Evolutionary conservation across 2,797 vertebrate species (phyloP).

Genomic region (Galaxias olidus): DNA sequence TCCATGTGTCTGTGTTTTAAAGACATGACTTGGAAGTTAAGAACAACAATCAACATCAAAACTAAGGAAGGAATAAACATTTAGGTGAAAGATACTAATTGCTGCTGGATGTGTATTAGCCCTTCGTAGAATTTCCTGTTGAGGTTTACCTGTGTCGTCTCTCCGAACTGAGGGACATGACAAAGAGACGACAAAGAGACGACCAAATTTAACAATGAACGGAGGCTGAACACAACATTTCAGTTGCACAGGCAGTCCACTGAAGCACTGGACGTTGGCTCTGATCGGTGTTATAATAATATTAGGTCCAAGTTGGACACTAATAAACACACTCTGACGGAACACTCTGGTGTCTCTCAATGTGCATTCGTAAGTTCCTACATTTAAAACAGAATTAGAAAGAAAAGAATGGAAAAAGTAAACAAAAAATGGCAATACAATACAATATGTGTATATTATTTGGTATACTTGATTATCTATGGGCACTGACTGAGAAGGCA

Average conservation of each 20-base stretch:
- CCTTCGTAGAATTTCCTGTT: neutral
- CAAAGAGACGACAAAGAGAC: too few relatives aligned
- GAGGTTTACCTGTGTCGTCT: neutral
- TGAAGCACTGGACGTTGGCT: slow-evolving; percentile 26
- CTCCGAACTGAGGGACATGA: too few relatives aligned
- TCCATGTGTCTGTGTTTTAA: too few relatives aligned
- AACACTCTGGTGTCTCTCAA: slow-evolving; percentile 19
- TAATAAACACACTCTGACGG: slow-evolving; percentile 16
- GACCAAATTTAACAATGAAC: too few relatives aligned
- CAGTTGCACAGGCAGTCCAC: neutral
- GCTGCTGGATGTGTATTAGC: neutral
- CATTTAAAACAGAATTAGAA: slow-evolving; percentile 1
- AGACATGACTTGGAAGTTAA: too few relatives aligned
- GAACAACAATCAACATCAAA: too few relatives aligned
- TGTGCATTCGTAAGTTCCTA: slow-evolving; percentile 62
- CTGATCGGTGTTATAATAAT: slow-evolving; percentile 16
- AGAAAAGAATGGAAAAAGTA: neutral
- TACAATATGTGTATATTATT: neutral
- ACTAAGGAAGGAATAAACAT: neutral
- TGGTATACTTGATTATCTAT: neutral
- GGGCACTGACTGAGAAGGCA: neutral
- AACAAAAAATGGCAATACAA: neutral
- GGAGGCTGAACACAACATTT: slow-evolving; percentile 54
- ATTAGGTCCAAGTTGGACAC: slow-evolving; percentile 45
- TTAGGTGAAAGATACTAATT: too few relatives aligned